phyloP scores from a whole-genome alignment of 1,140 invertebrate genomes.

The Mya arenaria region DNA sequence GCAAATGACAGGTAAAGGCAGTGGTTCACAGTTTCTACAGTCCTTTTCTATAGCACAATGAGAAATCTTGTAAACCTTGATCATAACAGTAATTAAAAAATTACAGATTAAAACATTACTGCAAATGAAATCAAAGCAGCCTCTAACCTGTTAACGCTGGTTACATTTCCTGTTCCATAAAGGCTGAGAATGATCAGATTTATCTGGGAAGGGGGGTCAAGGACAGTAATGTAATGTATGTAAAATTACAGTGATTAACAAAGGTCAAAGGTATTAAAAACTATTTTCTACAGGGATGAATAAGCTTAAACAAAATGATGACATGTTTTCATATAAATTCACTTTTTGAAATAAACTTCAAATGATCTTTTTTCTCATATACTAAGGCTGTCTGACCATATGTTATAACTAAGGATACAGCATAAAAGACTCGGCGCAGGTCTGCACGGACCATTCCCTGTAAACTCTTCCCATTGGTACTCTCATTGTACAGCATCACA shows the following conservation, averaged over 20 bases:
- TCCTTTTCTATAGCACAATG: too few relatives aligned
- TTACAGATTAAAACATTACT: not conserved
- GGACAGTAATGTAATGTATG: too few relatives aligned
- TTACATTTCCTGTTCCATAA: constrained; percentile 99
- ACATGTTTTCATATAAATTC: too few relatives aligned
- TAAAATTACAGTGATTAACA: too few relatives aligned
- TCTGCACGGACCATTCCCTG: constrained; percentile 74
- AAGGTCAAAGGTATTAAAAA: too few relatives aligned
- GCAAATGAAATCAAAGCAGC: not conserved
- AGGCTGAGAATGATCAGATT: constrained; percentile 92
- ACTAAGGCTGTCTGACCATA: too few relatives aligned
- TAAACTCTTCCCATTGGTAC: constrained; percentile 30
- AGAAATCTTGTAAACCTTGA: not conserved
- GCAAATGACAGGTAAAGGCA: too few relatives aligned
- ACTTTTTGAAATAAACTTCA: too few relatives aligned
- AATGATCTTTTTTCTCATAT: too few relatives aligned
- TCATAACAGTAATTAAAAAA: not conserved
- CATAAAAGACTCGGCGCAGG: constrained; percentile 83
- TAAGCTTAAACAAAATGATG: too few relatives aligned
- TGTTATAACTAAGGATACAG: constrained; percentile 83
- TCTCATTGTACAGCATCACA: constrained; percentile 37
- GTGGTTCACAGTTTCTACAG: too few relatives aligned
- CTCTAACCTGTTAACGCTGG: constrained; percentile 84
- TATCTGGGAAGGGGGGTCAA: constrained; percentile 83
- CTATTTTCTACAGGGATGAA: too few relatives aligned